These are phyloP conservation scores for Enteromius thamalakanensis DNA, from an alignment of 2,797 vertebrate genomes.

Conservation along the genomic window DNA sequence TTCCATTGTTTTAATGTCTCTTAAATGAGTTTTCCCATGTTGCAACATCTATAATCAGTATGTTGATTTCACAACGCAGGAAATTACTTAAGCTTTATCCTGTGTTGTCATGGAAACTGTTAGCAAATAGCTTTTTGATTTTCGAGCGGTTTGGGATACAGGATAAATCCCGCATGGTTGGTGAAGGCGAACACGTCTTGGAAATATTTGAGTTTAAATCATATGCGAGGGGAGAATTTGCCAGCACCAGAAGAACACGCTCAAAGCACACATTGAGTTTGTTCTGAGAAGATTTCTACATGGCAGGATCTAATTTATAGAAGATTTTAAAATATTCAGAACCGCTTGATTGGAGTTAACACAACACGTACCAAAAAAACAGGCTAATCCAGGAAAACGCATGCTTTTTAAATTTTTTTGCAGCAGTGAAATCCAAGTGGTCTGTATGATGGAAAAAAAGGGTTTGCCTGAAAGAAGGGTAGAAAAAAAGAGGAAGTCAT, in stretches of 20 bases:
- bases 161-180: neutral
- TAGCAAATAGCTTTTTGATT: conserved; percentile 28
- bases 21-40: conserved; percentile 19
- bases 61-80: conserved; percentile 36
- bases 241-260: neutral
- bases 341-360: neutral
- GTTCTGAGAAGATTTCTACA: neutral
- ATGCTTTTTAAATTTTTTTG: neutral
- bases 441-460: neutral
- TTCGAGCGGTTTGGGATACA: neutral
- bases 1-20: neutral
- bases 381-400: neutral
- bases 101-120: conserved; percentile 56
- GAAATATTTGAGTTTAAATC: conserved; percentile 3
- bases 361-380: neutral
- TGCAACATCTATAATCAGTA: conserved; percentile 11
- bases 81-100: conserved; percentile 38
- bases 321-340: neutral
- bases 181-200: conserved; percentile 3
- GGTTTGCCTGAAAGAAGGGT: neutral
- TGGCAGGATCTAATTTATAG: neutral
- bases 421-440: neutral
- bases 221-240: neutral
- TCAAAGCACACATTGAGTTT: neutral
- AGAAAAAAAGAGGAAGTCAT: neutral